A percentile compares a stretch with the other conserved stretches of the same genome.
Conservation (phyloP, 2,113 vertebrate species). For the Cavia aperea region DNA sequence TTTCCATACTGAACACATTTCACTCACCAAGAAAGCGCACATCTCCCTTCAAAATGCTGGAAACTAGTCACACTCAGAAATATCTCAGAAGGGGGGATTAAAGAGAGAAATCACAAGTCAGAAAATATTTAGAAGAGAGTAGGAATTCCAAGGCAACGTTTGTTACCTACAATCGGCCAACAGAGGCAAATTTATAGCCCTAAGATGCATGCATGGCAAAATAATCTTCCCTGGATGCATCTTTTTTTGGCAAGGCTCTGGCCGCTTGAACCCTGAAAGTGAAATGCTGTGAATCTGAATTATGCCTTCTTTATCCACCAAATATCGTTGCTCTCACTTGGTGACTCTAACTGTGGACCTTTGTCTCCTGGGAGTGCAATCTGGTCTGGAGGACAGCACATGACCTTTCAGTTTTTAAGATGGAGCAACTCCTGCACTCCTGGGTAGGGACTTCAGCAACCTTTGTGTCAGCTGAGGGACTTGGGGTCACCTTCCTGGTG, state of each 20-base stretch:
- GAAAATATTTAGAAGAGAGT: neutral
- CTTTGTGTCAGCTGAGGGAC: neutral
- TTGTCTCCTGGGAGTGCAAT: neutral
- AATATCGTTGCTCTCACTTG: neutral
- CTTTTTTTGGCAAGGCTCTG: neutral
- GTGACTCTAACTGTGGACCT: neutral
- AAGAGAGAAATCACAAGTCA: neutral
- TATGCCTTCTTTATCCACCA: neutral
- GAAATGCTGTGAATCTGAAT: neutral
- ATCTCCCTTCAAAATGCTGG: neutral
- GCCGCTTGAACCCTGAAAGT: neutral
- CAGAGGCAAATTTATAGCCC: neutral
- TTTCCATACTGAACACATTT: neutral
- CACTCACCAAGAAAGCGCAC: neutral
- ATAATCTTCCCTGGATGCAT: neutral
- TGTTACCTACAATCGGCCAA: neutral
- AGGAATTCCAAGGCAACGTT: neutral
- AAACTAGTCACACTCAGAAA: neutral
- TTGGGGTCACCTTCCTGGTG: neutral
- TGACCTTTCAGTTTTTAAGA: neutral
- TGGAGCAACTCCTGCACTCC: neutral
- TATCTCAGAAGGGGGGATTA: neutral
- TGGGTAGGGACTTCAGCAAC: neutral
- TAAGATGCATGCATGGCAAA: neutral
- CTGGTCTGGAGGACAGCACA: neutral